A percentile compares a stretch with the other conserved stretches of the same genome.
Evolutionary conservation across 2,797 vertebrate genomes (phyloP).

Genomic region (Sebastes cheni): DNA sequence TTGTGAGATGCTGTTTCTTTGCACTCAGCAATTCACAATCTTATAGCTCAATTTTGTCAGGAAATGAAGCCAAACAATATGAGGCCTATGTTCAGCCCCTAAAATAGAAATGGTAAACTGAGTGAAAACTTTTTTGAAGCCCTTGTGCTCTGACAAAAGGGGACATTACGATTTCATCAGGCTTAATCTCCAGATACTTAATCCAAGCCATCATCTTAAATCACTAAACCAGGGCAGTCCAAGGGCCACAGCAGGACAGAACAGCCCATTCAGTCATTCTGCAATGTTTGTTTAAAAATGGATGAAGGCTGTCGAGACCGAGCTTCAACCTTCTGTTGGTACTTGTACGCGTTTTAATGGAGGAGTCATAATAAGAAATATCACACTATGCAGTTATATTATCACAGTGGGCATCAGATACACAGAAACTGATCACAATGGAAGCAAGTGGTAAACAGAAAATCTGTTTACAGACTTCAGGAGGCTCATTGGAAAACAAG

Average conservation of each 20-base stretch:
- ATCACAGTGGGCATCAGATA: neutral
- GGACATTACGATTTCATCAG: slow-evolving; percentile 55
- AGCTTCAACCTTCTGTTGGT: slow-evolving; percentile 14
- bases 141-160: slow-evolving; percentile 39
- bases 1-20: neutral
- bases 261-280: slow-evolving; percentile 40
- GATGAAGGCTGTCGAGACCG: slow-evolving; percentile 42
- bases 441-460: neutral
- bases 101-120: slow-evolving; percentile 19
- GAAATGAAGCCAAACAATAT: slow-evolving; percentile 2
- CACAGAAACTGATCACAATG: neutral
- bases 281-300: slow-evolving; percentile 68
- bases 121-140: slow-evolving; percentile 14
- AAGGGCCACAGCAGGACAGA: slow-evolving; percentile 31
- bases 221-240: slow-evolving; percentile 3
- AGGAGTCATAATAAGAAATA: neutral
- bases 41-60: neutral
- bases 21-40: neutral
- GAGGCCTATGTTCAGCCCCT: neutral
- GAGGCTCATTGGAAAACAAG: neutral
- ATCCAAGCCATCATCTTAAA: slow-evolving; percentile 49
- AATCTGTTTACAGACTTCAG: neutral
- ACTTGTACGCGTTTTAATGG: neutral
- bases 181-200: slow-evolving; percentile 43
- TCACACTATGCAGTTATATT: neutral